Conservation (phyloP, 2,113 vertebrate species). For the Amblyornis subalaris region DNA sequence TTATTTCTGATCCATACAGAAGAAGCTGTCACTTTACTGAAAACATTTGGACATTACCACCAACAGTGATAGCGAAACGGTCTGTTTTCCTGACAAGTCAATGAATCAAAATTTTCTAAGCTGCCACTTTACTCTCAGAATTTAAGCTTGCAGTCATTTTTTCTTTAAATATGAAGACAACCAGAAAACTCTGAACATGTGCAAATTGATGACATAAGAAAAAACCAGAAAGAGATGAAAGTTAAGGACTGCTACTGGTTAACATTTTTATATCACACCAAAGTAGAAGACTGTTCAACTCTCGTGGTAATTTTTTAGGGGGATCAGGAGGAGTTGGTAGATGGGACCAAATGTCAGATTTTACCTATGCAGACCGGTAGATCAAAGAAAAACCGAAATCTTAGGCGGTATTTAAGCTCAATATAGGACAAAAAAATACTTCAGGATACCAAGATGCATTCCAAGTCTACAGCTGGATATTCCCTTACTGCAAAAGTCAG, state of each 20-base stretch:
- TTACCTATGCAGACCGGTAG: not conserved
- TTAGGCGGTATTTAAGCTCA: not conserved
- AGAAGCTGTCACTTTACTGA: not conserved
- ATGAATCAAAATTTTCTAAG: not conserved
- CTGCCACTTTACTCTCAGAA: not conserved
- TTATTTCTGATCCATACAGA: not conserved
- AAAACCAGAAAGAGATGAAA: not conserved
- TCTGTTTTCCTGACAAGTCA: not conserved
- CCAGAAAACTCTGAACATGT: not conserved
- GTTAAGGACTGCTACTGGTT: not conserved
- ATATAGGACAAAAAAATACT: not conserved
- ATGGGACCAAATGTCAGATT: not conserved
- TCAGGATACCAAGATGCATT: not conserved
- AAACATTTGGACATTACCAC: not conserved
- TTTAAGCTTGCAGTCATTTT: not conserved
- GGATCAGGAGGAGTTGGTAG: not conserved
- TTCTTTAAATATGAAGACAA: not conserved
- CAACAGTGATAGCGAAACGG: not conserved
- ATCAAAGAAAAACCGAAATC: not conserved
- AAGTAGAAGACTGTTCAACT: not conserved
- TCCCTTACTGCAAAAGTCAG: not conserved
- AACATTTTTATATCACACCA: not conserved
- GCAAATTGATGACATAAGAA: not conserved
- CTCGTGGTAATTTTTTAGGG: fast-evolving
- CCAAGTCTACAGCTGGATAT: not conserved